Percentiles rank a stretch among this genome's conserved stretches.
Conservation (phyloP, 2,797 vertebrate species). For the Poeciliopsis infans region DNA sequence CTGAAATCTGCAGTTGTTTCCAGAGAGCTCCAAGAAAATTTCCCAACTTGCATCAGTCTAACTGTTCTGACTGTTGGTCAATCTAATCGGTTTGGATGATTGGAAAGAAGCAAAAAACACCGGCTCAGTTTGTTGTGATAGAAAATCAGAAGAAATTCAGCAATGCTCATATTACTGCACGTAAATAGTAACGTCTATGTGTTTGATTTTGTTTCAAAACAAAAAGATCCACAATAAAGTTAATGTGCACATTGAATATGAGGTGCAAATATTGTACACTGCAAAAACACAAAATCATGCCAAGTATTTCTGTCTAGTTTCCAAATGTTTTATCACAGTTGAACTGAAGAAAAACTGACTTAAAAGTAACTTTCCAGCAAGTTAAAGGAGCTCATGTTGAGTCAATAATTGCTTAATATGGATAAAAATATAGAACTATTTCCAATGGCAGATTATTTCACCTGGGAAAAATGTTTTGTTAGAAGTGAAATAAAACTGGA, state of each 20-base stretch:
- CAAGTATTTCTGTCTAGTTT: no score
- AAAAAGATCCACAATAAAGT: background rate
- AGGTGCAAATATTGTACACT: background rate
- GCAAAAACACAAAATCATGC: no score
- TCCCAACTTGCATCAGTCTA: background rate
- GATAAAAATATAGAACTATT: no score
- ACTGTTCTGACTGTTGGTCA: background rate
- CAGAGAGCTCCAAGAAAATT: background rate
- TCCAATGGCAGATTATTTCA: no score
- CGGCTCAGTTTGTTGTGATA: background rate
- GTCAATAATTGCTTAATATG: no score
- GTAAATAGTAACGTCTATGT: background rate
- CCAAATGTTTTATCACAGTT: no score
- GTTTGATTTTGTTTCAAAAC: background rate
- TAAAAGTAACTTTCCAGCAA: no score
- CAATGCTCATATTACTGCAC: background rate
- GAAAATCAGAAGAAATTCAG: background rate
- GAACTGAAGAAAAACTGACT: no score
- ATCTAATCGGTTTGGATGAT: background rate
- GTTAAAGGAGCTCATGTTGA: no score
- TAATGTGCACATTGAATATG: background rate
- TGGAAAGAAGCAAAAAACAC: background rate
- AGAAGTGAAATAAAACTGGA: no score
- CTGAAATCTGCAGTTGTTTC: background rate
- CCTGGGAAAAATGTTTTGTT: no score